Base-by-base conservation (phyloP, 2,797 vertebrate species). In the Vespertilio murinus region DNA sequence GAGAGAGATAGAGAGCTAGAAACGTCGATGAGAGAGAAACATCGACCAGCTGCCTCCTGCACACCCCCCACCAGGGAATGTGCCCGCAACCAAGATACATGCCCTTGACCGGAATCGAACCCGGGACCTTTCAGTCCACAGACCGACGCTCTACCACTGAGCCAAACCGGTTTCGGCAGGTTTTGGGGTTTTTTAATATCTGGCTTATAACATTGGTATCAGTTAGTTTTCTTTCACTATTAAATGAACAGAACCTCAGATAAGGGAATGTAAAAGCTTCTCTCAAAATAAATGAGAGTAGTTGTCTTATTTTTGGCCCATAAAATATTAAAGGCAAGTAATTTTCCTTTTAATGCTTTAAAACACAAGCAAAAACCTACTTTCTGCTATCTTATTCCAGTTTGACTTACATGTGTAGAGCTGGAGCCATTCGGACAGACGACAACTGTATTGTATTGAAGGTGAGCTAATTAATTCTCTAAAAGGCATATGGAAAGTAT, bases 341-440 rank as follows among this genome's bases (percentile, higher is more conserved):
- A 30, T 82, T 82, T 90, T 95, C 85, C 89, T 93, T 59, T 85
- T 65, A 30, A 59, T 59, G 13, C 33, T 82, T 81, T 82, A 89
- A 79, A 71, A 59, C 56, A 2, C 1, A 42, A 64, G 0, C 12
- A 93, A 38, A 59, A 40, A 92, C 88, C 77, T 61, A 92, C 1
- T 95, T 77, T 96, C 82, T 79, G 67, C n/a, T 70, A 25, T 97
- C 95, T 96, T 97, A 70, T 98, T 97, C 70, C 98, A 99, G 99
- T 98, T 98, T 99, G 98, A 99, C 99, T 80, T 99, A 99, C 97
- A 99, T 99, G 99, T 99, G 99, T 98, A 99, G 99, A 98, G 99
- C 99, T 5, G 99, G 99, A 95, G 99, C 99, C 97, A 99, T 99
- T 97, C 98, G 98, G 96, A 99, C 99, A 47, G 99, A 99, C 1